These are phyloP conservation scores for Tachycineta bicolor DNA, from an alignment of 2,113 vertebrate species.

Conservation along the genomic window DNA sequence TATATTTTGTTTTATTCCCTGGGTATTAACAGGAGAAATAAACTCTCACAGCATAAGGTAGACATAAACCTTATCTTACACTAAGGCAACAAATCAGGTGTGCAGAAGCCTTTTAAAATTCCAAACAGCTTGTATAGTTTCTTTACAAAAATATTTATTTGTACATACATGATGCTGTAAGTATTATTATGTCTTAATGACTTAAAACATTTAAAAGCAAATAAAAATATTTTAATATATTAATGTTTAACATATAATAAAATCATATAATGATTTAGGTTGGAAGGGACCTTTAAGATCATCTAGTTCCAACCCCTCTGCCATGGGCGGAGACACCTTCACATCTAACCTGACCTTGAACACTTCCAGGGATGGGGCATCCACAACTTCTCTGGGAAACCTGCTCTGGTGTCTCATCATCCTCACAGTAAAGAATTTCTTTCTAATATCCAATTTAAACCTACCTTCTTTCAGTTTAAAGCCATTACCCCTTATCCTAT, in stretches of 20 bases:
- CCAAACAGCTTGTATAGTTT: neutral
- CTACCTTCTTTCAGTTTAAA: neutral
- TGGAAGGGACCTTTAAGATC: neutral
- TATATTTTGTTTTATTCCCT: neutral
- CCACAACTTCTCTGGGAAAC: neutral
- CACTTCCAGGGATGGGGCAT: neutral
- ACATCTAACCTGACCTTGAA: neutral
- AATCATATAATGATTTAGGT: neutral
- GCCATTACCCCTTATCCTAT: neutral
- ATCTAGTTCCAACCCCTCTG: neutral
- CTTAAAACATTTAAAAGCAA: neutral
- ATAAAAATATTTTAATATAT: neutral
- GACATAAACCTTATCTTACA: neutral
- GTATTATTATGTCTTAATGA: neutral
- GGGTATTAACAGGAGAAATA: neutral
- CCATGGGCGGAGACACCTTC: neutral
- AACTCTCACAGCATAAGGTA: neutral
- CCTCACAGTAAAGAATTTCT: neutral
- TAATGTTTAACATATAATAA: neutral
- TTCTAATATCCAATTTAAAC: neutral
- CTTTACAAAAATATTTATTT: neutral
- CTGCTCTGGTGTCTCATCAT: neutral
- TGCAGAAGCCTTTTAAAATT: neutral
- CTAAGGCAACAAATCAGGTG: neutral
- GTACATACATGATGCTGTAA: neutral